Base-by-base conservation (phyloP, 2,113 vertebrate genomes). In the Apodemus sylvaticus region DNA sequence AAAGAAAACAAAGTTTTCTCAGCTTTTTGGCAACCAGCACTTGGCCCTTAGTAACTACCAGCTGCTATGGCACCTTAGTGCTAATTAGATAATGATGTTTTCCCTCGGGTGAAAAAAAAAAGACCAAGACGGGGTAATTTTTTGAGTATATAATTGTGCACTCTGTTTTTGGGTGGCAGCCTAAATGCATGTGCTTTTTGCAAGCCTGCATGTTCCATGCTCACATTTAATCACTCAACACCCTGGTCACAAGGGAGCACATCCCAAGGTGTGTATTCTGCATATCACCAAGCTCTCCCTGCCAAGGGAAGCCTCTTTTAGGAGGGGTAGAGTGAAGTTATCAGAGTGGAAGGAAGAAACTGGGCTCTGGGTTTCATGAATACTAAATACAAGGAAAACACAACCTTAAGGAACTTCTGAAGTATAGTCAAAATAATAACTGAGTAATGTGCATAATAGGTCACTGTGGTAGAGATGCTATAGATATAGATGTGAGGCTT, bases 71-170 rank as follows among this genome's bases (percentile, higher is more conserved):
- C 7, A 60, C 20, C 60, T 77, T 71, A 55, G 31, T 81, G 51
- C 58, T 71, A 66, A 86, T 91, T 81, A 71, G 48, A 83, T 89
- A 83, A 76, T 51, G 16, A n/a, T 86, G 6, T 48, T 92, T 88
- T 95, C 90, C 79, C 17, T 79, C 70, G 42, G 53, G 34, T 77
- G 24, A 71, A 92, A 87, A 90, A 26, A 85, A n/a, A n/a, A n/a
- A n/a, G n/a, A n/a, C n/a, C n/a, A n/a, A n/a, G n/a, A n/a, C n/a
- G n/a, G n/a, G n/a, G 7, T 58, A 39, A 77, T 60, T 34, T 66
- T 87, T 68, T 82, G 55, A 96, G 60, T 93, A 77, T 77, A 62
- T 79, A 74, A 81, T 68, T 82, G 24, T 85, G 82, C 14, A 86
- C 55, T 48, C 2, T 45, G 77, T 71, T 76, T 22, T 24, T 20